phyloP scores from a whole-genome alignment of 2,888 invertebrate species.

The Nebria salina region DNA sequence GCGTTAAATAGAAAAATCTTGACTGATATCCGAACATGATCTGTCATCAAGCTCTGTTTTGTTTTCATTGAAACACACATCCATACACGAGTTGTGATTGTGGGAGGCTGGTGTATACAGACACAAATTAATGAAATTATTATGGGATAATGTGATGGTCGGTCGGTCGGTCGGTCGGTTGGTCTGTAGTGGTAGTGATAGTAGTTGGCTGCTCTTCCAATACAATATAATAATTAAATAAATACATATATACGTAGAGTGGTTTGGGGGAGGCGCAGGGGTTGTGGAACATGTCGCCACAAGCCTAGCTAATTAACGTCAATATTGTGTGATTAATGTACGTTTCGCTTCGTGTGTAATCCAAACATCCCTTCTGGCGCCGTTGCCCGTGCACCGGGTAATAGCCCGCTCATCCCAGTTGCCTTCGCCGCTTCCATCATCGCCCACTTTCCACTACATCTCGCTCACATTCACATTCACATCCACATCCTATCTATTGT shows the following conservation, averaged over 20 bases:
- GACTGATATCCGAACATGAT: conserved; percentile 1
- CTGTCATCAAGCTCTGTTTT: conserved; percentile 5
- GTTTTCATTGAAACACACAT: conserved; percentile 3
- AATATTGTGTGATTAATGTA: conserved; percentile 47
- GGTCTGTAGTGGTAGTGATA: background rate
- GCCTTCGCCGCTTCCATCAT: background rate
- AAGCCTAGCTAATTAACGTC: conserved; percentile 47
- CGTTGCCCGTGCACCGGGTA: conserved; percentile 6
- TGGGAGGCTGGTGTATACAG: background rate
- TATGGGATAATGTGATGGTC: conserved; percentile 40
- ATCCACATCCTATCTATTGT: too few species aligned
- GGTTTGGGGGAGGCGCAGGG: background rate
- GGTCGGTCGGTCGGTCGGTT: conserved; percentile 24
- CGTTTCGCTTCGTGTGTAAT: conserved; percentile 34
- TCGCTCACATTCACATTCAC: background rate
- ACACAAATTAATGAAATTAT: conserved; percentile 39
- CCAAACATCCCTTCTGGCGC: conserved; percentile 42
- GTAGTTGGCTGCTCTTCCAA: conserved; percentile 16
- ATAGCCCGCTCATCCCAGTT: background rate
- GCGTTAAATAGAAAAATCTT: background rate
- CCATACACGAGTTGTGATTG: background rate
- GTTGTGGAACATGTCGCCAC: conserved; percentile 36
- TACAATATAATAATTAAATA: conserved; percentile 48
- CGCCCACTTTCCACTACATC: background rate
- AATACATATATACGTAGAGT: conserved; percentile 34